These are phyloP conservation scores for Zosterops borbonicus DNA, from an alignment of 2,113 vertebrate genomes.

Conservation along the genomic window DNA sequence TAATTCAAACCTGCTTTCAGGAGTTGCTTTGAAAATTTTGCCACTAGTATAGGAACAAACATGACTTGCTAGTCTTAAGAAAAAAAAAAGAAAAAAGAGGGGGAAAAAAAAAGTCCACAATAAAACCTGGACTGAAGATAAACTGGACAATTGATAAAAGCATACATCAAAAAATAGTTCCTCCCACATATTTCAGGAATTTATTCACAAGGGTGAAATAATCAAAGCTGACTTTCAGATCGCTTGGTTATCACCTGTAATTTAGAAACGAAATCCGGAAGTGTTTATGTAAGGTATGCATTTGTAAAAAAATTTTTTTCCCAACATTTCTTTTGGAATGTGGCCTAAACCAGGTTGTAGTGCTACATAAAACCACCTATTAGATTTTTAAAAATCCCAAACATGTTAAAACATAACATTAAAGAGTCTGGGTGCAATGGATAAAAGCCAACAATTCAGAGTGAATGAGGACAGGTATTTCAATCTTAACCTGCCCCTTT, in stretches of 20 bases:
- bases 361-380: conserved; percentile 39
- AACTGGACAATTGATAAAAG: conserved; percentile 29
- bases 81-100: neutral
- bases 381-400: neutral
- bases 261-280: conserved; percentile 46
- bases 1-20: neutral
- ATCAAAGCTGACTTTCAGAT: conserved; percentile 33
- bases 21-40: neutral
- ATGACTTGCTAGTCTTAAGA: neutral
- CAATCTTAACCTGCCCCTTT: neutral
- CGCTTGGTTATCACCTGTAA: conserved; percentile 27
- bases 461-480: conserved; percentile 49
- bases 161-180: neutral
- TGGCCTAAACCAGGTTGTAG: conserved; percentile 26
- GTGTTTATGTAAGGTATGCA: conserved; percentile 35
- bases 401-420: conserved; percentile 41
- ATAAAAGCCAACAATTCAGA: conserved; percentile 40
- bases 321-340: conserved; percentile 49
- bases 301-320: conserved; percentile 34
- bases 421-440: conserved; percentile 18
- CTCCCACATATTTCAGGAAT: neutral
- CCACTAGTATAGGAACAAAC: neutral
- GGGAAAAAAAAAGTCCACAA: neutral
- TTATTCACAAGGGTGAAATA: conserved; percentile 26
- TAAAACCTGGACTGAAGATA: neutral